phyloP scores from a whole-genome alignment of 2,113 vertebrate species.

The Sisor rabdophorus region DNA sequence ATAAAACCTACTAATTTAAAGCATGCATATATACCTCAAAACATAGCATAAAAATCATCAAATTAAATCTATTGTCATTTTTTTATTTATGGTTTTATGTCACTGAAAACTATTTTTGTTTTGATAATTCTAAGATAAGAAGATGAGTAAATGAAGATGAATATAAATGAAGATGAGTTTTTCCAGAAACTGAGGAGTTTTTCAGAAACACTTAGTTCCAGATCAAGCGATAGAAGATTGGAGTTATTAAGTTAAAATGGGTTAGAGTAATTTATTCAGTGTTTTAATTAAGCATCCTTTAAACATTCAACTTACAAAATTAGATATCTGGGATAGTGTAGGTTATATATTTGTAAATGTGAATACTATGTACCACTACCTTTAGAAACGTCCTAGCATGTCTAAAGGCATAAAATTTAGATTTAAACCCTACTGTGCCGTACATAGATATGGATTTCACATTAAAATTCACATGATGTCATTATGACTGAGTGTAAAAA shows the following conservation, averaged over 20 bases:
- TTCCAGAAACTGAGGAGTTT: too few species aligned
- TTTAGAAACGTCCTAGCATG: background rate
- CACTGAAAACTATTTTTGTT: too few species aligned
- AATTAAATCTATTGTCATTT: too few species aligned
- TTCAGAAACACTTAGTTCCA: too few species aligned
- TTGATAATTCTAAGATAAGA: too few species aligned
- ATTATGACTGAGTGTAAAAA: slow-evolving; percentile 13
- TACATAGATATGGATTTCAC: background rate
- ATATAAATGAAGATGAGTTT: too few species aligned
- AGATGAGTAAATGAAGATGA: too few species aligned
- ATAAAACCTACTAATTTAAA: background rate
- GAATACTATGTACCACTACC: background rate
- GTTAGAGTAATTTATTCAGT: background rate
- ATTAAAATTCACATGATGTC: slow-evolving; percentile 17
- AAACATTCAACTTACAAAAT: background rate
- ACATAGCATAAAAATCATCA: too few species aligned
- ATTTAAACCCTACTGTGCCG: background rate
- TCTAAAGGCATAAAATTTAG: background rate
- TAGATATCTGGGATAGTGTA: background rate
- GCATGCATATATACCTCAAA: too few species aligned
- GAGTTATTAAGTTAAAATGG: background rate
- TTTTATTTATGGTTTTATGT: too few species aligned
- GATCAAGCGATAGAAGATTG: too few species aligned
- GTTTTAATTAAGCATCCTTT: background rate
- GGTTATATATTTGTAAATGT: background rate